Conservation (phyloP, 1,140 invertebrate species). For the Habropoda laboriosa region DNA sequence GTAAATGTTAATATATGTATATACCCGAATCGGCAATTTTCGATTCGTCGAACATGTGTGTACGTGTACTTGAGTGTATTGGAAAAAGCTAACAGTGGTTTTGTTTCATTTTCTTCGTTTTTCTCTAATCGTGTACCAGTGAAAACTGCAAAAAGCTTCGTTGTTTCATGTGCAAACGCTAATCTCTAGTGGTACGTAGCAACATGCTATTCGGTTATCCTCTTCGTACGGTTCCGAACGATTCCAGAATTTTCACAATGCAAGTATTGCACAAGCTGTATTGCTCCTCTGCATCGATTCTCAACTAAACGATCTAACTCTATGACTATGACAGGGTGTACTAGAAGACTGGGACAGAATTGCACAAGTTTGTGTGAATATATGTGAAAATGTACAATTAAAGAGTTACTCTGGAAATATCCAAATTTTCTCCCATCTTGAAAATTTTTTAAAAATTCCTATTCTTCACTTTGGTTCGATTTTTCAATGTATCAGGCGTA, state of each 20-base stretch:
- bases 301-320: not conserved
- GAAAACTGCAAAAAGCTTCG: not conserved
- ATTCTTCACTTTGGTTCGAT: too few species aligned
- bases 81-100: not conserved
- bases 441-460: too few species aligned
- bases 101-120: too few species aligned
- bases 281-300: not conserved
- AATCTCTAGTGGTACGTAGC: not conserved
- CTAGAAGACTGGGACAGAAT: too few species aligned
- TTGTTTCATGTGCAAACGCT: conserved; percentile 15
- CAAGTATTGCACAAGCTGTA: conserved; percentile 36
- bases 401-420: too few species aligned
- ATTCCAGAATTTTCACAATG: not conserved
- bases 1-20: not conserved
- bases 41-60: not conserved
- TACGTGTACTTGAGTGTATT: not conserved
- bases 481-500: too few species aligned
- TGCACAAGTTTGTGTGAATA: too few species aligned
- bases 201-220: conserved; percentile 13
- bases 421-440: too few species aligned
- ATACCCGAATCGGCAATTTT: not conserved
- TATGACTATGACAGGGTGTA: too few species aligned
- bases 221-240: not conserved
- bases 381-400: too few species aligned
- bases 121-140: not conserved